Evolutionary conservation across 2,797 vertebrate genomes (phyloP), one percentile per base, ranked within the genome.

Genomic region (Sus cebifrons): DNA sequence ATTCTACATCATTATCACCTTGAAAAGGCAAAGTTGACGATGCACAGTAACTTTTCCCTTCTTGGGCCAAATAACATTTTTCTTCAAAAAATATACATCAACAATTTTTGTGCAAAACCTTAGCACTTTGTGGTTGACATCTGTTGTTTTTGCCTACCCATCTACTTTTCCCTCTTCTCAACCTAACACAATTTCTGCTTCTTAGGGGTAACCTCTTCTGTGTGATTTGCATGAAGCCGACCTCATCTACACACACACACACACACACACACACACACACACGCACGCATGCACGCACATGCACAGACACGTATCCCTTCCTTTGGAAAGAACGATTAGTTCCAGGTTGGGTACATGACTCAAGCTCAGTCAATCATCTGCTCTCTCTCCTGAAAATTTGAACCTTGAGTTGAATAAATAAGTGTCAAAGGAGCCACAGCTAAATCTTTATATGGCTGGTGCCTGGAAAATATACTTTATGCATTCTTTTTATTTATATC

Each of bases 41-140:
- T 56, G 58, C n/a, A 74, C 25, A 49, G 79, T n/a, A 77, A 71
- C 14, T 64, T 84, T 94, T 70, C 10, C 32, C n/a, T 94, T 36
- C 64, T 89, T 71, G 23, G 10, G 8, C 56, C 71, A 88, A 84
- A 32, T 68, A 95, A 68, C 95, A 96, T 93, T 97, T 96, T 96
- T 25, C 40, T 79, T 96, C 21, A 62, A 95, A 95, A 95, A 95
- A 86, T 83, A 52, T 14, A 92, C 77, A 79, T 92, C 27, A 74
- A 81, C 29, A 52, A n/a, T 86, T 96, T 95, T 89, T 77, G 88
- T 84, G 54, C 54, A 93, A 95, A 96, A 86, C 75, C 56, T 83
- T 96, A 78, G 89, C 52, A 77, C 36, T 93, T 32, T 79, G 16
- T 93, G 56, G 36, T 92, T 6, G 23, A 83, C 36, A 86, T 93